These are phyloP conservation scores for Aldrovandia affinis DNA, from an alignment of 2,797 vertebrate species.

Conservation along the genomic window DNA sequence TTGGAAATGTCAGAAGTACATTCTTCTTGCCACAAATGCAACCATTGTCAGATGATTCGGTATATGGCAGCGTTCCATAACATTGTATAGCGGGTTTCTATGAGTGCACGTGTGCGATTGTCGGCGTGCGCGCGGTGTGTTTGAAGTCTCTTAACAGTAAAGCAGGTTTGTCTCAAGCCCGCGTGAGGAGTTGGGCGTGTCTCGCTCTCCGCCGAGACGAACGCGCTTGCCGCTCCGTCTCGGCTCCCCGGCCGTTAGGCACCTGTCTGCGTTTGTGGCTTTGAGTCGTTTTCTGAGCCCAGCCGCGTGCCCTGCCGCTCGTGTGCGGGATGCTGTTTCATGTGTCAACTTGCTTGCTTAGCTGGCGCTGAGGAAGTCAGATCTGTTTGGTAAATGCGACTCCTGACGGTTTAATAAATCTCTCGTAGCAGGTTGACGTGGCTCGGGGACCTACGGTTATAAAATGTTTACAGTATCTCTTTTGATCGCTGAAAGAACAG, in stretches of 20 bases:
- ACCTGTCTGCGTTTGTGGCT: not conserved
- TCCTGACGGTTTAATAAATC: not conserved
- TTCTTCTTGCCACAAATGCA: too few relatives aligned
- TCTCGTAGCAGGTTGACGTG: too few relatives aligned
- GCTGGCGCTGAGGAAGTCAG: not conserved
- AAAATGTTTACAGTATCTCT: not conserved
- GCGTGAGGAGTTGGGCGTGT: too few relatives aligned
- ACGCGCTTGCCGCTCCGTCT: not conserved
- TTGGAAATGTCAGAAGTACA: not conserved
- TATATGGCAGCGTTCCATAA: not conserved
- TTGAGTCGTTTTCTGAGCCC: not conserved
- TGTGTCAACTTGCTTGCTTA: not conserved
- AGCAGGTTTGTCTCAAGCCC: not conserved
- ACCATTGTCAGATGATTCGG: not conserved
- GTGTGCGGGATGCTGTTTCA: not conserved
- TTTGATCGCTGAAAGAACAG: not conserved
- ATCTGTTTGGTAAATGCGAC: not conserved
- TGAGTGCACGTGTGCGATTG: not conserved
- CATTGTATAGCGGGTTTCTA: not conserved
- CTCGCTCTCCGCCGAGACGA: not conserved
- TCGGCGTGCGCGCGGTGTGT: not conserved
- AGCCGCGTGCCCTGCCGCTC: not conserved
- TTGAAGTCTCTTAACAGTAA: not conserved
- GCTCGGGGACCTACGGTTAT: not conserved
- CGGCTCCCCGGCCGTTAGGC: not conserved